Evolutionary conservation across 2,888 invertebrate genomes (phyloP).

Genomic region (Aethes cnicana): DNA sequence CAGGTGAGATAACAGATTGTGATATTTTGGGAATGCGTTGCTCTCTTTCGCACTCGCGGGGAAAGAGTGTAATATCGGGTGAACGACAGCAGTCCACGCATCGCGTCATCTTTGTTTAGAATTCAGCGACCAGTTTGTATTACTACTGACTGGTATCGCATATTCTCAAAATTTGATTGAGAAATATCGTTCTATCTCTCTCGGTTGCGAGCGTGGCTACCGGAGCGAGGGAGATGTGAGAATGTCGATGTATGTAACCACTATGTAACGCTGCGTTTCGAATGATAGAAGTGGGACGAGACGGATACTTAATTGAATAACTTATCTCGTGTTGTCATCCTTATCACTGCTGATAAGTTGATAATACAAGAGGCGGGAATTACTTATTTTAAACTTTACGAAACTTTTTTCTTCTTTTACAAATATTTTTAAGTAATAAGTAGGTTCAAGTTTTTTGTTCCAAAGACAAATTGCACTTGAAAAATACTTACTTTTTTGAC

Average conservation of each 20-base stretch:
- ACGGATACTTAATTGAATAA: constrained; percentile 25
- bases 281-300: constrained; percentile 18
- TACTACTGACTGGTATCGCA: constrained; percentile 54
- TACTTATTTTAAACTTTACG: constrained; percentile 12
- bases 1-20: constrained; percentile 73
- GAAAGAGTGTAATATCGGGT: constrained; percentile 43
- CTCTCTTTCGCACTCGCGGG: constrained; percentile 64
- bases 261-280: constrained; percentile 14
- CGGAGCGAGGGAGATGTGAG: constrained; percentile 36
- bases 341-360: constrained; percentile 19
- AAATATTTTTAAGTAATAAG: no score
- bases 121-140: constrained; percentile 56
- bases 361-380: constrained; percentile 25
- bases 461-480: no score
- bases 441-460: no score
- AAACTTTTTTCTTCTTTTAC: no score
- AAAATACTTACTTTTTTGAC: no score
- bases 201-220: constrained; percentile 44
- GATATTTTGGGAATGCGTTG: constrained; percentile 67
- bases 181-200: constrained; percentile 68
- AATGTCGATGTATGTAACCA: constrained; percentile 9
- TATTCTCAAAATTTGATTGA: constrained; percentile 66
- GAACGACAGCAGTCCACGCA: constrained; percentile 56
- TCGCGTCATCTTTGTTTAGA: constrained; percentile 78
- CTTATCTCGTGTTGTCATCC: constrained; percentile 26